Conservation (phyloP, 2,797 vertebrate species). For the Gephyroberyx darwinii region DNA sequence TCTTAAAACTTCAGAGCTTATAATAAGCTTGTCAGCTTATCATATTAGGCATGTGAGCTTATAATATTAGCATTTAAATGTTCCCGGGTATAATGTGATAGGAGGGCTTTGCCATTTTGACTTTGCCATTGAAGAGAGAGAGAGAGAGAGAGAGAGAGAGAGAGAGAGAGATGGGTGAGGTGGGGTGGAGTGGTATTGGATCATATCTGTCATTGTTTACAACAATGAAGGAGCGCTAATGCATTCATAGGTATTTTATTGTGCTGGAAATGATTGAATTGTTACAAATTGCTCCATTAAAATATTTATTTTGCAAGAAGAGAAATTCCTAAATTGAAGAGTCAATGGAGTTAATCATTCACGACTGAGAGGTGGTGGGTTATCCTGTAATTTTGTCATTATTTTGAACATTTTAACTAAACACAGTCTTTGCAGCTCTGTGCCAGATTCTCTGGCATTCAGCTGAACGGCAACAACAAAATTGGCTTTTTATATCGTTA, state of each 20-base stretch:
- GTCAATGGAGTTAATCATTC: constrained; percentile 32
- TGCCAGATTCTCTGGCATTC: constrained; percentile 18
- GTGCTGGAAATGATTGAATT: background rate
- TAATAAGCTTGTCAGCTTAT: constrained; percentile 90
- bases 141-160: constrained; percentile 33
- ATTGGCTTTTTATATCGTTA: constrained; percentile 25
- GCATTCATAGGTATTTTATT: constrained; percentile 16
- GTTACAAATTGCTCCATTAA: background rate
- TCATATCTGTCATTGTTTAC: constrained; percentile 43
- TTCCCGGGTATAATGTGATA: constrained; percentile 83
- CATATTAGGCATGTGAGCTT: constrained; percentile 89
- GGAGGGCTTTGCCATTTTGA: constrained; percentile 79
- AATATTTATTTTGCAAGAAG: constrained; percentile 5
- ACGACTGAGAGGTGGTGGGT: constrained; percentile 9
- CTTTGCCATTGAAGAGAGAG: constrained; percentile 73
- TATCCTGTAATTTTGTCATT: background rate
- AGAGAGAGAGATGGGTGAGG: constrained; percentile 28
- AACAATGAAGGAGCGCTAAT: constrained; percentile 6
- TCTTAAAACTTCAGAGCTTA: constrained; percentile 88
- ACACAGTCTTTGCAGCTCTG: no score
- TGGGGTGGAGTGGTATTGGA: background rate
- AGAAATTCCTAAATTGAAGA: constrained; percentile 15
- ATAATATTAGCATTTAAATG: constrained; percentile 89
- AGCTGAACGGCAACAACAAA: background rate
- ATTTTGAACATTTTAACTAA: no score